Conservation (phyloP, 2,113 vertebrate genomes). For the Trematocara variabile region DNA sequence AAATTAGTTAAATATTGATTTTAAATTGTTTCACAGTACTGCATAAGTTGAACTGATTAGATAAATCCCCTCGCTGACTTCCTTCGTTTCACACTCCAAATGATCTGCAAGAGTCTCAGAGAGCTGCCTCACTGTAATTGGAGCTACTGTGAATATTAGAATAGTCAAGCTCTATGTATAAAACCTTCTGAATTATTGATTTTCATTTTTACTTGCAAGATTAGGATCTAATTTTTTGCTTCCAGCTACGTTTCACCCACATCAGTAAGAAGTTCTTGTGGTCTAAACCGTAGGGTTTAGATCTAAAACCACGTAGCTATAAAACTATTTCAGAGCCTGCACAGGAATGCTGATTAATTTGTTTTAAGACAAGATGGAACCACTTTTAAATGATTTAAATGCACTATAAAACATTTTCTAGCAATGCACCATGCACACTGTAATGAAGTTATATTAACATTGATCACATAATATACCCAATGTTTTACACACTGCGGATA, state of each 20-base stretch:
- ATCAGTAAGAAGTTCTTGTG: background rate
- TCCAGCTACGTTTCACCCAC: background rate
- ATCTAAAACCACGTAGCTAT: background rate
- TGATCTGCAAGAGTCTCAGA: background rate
- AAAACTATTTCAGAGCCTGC: background rate
- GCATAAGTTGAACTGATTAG: background rate
- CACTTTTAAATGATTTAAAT: background rate
- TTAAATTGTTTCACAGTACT: background rate
- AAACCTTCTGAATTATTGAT: constrained; percentile 46
- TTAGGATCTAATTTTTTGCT: background rate
- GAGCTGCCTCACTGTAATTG: background rate
- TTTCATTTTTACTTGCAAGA: background rate
- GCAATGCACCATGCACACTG: background rate
- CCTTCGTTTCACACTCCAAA: background rate
- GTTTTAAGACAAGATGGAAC: background rate
- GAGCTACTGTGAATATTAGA: constrained; percentile 37
- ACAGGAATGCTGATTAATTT: background rate
- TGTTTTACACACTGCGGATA: background rate
- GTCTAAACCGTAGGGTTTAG: background rate
- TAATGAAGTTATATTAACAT: background rate
- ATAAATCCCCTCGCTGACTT: background rate
- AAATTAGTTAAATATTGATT: background rate
- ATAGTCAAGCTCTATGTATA: constrained; percentile 5
- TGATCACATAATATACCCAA: background rate
- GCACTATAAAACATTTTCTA: background rate